Conservation (phyloP, 2,113 vertebrate genomes). For the Brachyhypopomus gauderio region DNA sequence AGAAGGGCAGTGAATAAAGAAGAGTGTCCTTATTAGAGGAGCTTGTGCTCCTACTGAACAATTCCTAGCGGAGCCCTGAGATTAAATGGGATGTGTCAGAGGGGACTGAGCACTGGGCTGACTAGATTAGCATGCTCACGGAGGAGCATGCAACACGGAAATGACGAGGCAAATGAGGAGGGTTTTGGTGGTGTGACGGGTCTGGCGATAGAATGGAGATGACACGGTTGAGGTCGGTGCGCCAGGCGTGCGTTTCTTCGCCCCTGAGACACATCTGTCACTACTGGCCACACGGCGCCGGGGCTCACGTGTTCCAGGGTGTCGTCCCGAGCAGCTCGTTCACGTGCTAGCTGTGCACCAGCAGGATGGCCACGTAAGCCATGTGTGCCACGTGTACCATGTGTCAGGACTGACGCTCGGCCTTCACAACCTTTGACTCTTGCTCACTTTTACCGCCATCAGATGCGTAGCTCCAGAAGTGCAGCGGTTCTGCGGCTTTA, state of each 20-base stretch:
- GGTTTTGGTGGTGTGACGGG: slow-evolving; percentile 1
- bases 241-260: not conserved
- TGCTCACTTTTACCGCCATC: not conserved
- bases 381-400: not conserved
- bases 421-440: slow-evolving; percentile 20
- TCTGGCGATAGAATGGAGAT: not conserved
- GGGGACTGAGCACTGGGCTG: slow-evolving; percentile 50
- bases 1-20: slow-evolving; percentile 54
- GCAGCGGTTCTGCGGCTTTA: no score
- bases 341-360: not conserved
- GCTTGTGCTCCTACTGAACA: slow-evolving; percentile 57
- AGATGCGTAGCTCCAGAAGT: no score
- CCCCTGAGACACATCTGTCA: slow-evolving; percentile 10
- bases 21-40: slow-evolving; percentile 63
- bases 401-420: not conserved
- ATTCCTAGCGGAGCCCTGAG: slow-evolving; percentile 55
- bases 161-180: not conserved
- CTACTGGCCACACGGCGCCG: no score
- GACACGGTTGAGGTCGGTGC: not conserved
- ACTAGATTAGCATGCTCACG: slow-evolving; percentile 58
- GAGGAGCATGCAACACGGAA: slow-evolving; percentile 35
- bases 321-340: not conserved
- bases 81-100: slow-evolving; percentile 62
- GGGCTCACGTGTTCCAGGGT: not conserved
- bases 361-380: not conserved